phyloP scores from a whole-genome alignment of 2,888 invertebrate genomes.

The Trissoscelio sp. region DNA sequence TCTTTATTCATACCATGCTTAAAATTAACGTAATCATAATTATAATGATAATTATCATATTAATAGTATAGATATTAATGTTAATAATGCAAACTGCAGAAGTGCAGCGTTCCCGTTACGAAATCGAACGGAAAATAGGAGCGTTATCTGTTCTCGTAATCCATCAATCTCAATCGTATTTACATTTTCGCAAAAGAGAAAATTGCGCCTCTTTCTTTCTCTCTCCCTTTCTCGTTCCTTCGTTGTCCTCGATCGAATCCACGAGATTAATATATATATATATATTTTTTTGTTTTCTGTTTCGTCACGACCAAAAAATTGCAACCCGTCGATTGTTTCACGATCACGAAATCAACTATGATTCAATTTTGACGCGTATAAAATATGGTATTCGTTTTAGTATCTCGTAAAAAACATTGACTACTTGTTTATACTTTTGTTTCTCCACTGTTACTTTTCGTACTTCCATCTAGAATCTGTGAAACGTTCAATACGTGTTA shows the following conservation, averaged over 20 bases:
- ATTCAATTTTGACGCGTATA: constrained; percentile 52
- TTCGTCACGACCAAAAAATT: constrained; percentile 19
- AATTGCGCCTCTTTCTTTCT: constrained; percentile 2
- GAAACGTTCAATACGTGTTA: constrained; percentile 7
- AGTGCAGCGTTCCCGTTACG: constrained; percentile 49
- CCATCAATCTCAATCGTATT: constrained; percentile 55
- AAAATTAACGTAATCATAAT: constrained; percentile 61
- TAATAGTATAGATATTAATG: constrained; percentile 57
- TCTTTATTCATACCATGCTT: constrained; percentile 51
- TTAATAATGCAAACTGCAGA: constrained; percentile 64
- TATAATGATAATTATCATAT: constrained; percentile 54
- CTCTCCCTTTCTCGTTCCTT: constrained; percentile 35
- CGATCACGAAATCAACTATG: constrained; percentile 25
- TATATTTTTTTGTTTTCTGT: background rate
- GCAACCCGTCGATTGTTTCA: constrained; percentile 10
- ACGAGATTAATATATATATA: constrained; percentile 28
- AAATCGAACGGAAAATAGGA: constrained; percentile 61
- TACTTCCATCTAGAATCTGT: constrained; percentile 13
- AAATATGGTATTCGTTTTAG: constrained; percentile 46
- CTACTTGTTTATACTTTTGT: constrained; percentile 26
- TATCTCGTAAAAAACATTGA: constrained; percentile 62
- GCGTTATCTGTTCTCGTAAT: constrained; percentile 51
- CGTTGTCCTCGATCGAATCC: constrained; percentile 49
- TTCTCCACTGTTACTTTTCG: constrained; percentile 21
- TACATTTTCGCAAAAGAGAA: constrained; percentile 50